Evolutionary conservation across 2,113 vertebrate genomes (phyloP).

Genomic region (Chamaea fasciata): DNA sequence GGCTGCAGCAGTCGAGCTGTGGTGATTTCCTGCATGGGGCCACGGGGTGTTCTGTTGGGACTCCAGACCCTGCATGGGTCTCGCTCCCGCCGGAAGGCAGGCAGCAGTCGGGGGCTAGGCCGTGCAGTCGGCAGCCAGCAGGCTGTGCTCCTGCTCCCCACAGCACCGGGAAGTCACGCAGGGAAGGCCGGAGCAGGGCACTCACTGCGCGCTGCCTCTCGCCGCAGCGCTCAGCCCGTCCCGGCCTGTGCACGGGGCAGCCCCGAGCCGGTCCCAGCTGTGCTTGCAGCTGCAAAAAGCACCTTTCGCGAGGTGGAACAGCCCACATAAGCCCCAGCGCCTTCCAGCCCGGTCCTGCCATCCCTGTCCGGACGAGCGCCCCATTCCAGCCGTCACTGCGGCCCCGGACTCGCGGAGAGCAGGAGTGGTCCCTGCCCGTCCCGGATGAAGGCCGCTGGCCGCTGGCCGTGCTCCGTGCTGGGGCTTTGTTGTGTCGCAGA

Average conservation of each 20-base stretch:
- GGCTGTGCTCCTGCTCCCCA: slow-evolving; percentile 25
- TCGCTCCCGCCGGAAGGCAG: background rate
- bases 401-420: accelerated
- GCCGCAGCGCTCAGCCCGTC: background rate
- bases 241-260: background rate
- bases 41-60: background rate
- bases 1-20: background rate
- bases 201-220: background rate
- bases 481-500: background rate
- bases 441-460: background rate
- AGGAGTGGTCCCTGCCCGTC: background rate
- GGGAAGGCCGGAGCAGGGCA: background rate
- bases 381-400: accelerated
- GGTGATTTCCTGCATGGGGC: background rate
- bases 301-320: background rate
- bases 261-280: background rate
- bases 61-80: accelerated
- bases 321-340: background rate
- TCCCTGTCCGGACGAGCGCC: background rate
- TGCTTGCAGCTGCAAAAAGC: background rate
- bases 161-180: accelerated
- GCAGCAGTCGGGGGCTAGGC: background rate
- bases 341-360: background rate
- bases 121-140: background rate
- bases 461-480: accelerated